Evolutionary conservation across 2,888 invertebrate species (phyloP), one percentile per base, ranked within the genome.

Genomic region (Harpalus rubripes): DNA sequence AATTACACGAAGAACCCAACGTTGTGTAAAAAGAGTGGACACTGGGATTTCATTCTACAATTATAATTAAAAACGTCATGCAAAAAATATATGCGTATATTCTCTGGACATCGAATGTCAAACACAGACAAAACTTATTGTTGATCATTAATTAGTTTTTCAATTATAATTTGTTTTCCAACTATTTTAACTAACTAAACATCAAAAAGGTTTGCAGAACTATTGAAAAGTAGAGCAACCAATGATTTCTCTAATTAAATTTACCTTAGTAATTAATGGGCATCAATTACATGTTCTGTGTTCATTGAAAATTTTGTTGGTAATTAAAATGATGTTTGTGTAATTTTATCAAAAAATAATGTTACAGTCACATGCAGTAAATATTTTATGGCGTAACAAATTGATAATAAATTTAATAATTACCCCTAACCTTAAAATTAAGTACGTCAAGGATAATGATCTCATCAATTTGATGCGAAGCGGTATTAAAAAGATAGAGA

Each of bases 121-220:
- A 74, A 74, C 15, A 52, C 74, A 74, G 22, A 12, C 12, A 44
- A 18, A 74, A 12, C 52, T 16, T 16, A 74, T 22, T 74, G 52
- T 15, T n/a, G 39, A 4, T 68, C n/a, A 68, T 68, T 68, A 68
- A 74, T 74, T 74, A 74, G 18, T 52, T 74, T 74, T 74, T 74
- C 22, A 74, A 74, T 74, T 52, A 74, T 74, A 74, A 74, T 10
- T 68, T 68, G 68, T 68, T 68, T n/a, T 32, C n/a, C 39, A 65
- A 65, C 65, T 65, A 65, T 32, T 52, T 52, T 12, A 52, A 44
- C 44, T 44, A 44, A 44, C 44, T 44, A 52, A 8, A 12, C 8
- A 52, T 52, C 8, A 12, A 12, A 52, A 52, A 52, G 1, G 1
- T 52, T 52, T 52, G 7, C 12, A 52, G 1, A 4, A 52, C 44